These are phyloP conservation scores for Charadrius vociferus DNA, from an alignment of 2,113 vertebrate species.

Conservation along the genomic window DNA sequence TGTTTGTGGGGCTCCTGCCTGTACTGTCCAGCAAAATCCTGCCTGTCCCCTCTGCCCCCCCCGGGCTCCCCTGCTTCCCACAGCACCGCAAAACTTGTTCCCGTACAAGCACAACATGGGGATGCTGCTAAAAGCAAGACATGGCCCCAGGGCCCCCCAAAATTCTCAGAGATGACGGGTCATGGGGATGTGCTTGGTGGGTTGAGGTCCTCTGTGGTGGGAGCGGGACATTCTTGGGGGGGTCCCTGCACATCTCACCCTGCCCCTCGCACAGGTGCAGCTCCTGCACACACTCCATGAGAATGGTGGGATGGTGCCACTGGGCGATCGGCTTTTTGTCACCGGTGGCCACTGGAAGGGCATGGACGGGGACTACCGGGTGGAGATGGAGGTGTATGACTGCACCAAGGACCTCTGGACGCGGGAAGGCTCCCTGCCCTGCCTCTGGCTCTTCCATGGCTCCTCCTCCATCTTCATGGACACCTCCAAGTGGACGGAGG, in stretches of 20 bases:
- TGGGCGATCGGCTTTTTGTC: slow-evolving; percentile 83
- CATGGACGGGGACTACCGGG: slow-evolving; percentile 91
- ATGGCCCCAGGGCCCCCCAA: background rate
- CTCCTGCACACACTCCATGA: slow-evolving; percentile 92
- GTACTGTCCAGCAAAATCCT: background rate
- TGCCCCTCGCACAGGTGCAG: slow-evolving; percentile 80
- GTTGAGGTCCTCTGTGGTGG: rapidly evolving
- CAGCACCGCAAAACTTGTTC: background rate
- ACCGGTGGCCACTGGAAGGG: slow-evolving; percentile 97
- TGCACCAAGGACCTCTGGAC: slow-evolving; percentile 81
- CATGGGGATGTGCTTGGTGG: rapidly evolving
- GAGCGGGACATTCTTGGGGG: background rate
- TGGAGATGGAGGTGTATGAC: slow-evolving; percentile 93
- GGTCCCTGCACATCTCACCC: background rate
- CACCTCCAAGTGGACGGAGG: slow-evolving; percentile 84
- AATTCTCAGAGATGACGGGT: background rate
- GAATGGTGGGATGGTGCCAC: slow-evolving; percentile 87
- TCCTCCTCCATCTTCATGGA: slow-evolving; percentile 89
- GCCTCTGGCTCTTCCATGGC: slow-evolving; percentile 93
- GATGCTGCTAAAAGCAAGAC: background rate
- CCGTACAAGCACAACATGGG: rapidly evolving
- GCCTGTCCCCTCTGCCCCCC: background rate
- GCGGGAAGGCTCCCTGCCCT: slow-evolving; percentile 84
- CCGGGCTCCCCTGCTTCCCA: rapidly evolving
- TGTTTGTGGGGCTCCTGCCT: background rate